These are phyloP conservation scores for Drosophila merina DNA, from an alignment of 2,888 invertebrate species.

Conservation along the genomic window DNA sequence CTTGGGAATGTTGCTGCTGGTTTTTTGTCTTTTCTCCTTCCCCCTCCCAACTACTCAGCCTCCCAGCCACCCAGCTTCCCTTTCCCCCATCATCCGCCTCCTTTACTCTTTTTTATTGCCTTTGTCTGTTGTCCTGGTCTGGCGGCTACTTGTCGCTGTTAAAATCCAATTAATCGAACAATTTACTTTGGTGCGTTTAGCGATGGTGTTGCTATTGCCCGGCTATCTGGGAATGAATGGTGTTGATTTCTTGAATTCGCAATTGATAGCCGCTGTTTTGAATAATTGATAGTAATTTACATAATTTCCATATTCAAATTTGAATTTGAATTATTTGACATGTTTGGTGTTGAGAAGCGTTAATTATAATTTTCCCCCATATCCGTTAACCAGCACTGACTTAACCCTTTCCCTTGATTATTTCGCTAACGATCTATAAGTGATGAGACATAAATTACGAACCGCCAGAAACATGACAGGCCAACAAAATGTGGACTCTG, in stretches of 20 bases:
- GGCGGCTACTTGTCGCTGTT: constrained; percentile 79
- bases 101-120: constrained; percentile 25
- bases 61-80: neutral
- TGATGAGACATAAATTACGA: constrained; percentile 67
- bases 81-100: neutral
- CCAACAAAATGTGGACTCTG: constrained; percentile 56
- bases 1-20: constrained; percentile 59
- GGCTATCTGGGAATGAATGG: constrained; percentile 22
- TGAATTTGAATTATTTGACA: too few relatives aligned
- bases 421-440: constrained; percentile 41
- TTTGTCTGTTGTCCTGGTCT: constrained; percentile 33
- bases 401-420: constrained; percentile 6
- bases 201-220: constrained; percentile 65
- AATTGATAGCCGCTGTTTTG: constrained; percentile 46
- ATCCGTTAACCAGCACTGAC: constrained; percentile 2
- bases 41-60: neutral
- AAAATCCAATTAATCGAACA: constrained; percentile 79
- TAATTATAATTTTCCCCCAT: neutral
- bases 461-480: constrained; percentile 67
- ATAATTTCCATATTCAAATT: neutral
- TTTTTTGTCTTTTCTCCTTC: constrained; percentile 11
- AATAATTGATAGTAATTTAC: neutral
- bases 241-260: constrained; percentile 22
- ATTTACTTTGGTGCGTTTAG: constrained; percentile 78
- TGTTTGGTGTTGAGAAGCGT: too few relatives aligned